Percentiles rank a stretch among this genome's conserved stretches.
Conservation (phyloP, 2,797 vertebrate genomes). For the Megaceryle alcyon region DNA sequence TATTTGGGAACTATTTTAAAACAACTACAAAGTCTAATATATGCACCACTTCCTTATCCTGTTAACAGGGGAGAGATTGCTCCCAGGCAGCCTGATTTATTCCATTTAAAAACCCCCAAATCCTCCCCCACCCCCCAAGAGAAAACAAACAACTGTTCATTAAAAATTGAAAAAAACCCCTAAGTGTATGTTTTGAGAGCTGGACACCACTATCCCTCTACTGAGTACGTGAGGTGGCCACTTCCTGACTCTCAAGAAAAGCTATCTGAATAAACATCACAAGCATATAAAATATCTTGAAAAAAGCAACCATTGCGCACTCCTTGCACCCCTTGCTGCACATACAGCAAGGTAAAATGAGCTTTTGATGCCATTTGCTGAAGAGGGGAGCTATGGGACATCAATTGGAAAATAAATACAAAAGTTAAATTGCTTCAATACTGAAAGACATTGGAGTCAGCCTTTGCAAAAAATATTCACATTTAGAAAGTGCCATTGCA, state of each 20-base stretch:
- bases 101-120: background rate
- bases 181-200: background rate
- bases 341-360: accelerated
- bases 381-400: background rate
- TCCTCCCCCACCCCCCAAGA: background rate
- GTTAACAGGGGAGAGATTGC: background rate
- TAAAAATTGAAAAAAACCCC: background rate
- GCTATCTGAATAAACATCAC: background rate
- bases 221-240: background rate
- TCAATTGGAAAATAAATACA: constrained; percentile 69
- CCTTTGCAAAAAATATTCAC: constrained; percentile 65
- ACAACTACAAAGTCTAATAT: background rate
- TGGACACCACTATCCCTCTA: background rate
- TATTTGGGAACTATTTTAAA: background rate
- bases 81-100: background rate
- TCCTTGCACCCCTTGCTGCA: background rate
- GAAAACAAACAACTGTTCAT: background rate
- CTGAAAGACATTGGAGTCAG: constrained; percentile 6
- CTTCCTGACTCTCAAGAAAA: background rate
- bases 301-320: background rate
- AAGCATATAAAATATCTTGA: background rate
- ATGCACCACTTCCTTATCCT: background rate
- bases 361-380: background rate
- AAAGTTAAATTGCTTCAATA: constrained; percentile 47
- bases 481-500: constrained; percentile 78